Percentiles rank a stretch among this genome's conserved stretches.
Evolutionary conservation across 2,888 invertebrate genomes (phyloP).

Genomic region (Nemotelus nigrinus): DNA sequence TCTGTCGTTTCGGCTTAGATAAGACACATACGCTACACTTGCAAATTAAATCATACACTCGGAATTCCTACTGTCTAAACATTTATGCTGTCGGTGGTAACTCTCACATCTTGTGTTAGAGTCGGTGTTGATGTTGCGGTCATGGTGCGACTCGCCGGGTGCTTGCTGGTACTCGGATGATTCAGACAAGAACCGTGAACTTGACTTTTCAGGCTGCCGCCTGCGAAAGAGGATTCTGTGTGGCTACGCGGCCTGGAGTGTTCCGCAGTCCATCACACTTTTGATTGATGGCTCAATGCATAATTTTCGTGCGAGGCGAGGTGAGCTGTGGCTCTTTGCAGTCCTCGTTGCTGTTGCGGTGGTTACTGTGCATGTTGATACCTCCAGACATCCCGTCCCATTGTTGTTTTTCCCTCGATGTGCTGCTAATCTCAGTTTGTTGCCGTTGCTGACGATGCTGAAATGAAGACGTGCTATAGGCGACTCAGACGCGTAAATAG

Average conservation of each 20-base stretch:
- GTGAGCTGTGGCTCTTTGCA: conserved; percentile 25
- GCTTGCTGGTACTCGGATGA: not conserved
- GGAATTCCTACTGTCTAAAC: no score
- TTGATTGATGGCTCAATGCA: conserved; percentile 53
- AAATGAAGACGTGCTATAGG: conserved; percentile 39
- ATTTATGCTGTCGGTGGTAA: not conserved
- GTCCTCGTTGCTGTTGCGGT: conserved; percentile 40
- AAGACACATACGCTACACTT: no score
- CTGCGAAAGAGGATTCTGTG: not conserved
- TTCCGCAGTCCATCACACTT: conserved; percentile 52
- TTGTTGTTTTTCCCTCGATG: conserved; percentile 23
- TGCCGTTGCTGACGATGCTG: conserved; percentile 19
- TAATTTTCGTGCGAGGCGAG: conserved; percentile 51
- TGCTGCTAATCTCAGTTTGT: conserved; percentile 2
- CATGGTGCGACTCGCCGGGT: not conserved
- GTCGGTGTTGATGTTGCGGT: not conserved
- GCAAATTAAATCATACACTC: no score
- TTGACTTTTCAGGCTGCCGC: conserved; percentile 7
- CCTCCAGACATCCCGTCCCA: conserved; percentile 41
- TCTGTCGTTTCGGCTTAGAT: no score
- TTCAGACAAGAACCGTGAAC: conserved; percentile 23
- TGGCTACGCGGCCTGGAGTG: conserved; percentile 26
- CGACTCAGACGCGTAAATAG: conserved; percentile 19
- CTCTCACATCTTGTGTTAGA: not conserved
- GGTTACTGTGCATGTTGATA: conserved; percentile 44